Evolutionary conservation across 2,113 vertebrate genomes (phyloP), one percentile per base, ranked within the genome.

Genomic region (Eolophus roseicapilla): DNA sequence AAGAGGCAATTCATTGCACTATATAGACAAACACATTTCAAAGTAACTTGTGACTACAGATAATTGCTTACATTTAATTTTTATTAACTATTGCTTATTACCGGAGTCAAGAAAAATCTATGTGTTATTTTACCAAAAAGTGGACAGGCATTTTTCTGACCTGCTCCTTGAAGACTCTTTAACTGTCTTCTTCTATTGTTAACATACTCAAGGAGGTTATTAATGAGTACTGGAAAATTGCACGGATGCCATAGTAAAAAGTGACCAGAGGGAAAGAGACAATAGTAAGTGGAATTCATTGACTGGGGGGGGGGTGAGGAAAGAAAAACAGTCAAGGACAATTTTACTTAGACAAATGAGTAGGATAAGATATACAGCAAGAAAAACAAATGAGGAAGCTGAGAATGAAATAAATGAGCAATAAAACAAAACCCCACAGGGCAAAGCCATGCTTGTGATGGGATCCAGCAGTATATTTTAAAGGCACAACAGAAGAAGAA

Each of bases 261-360:
- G 80, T 97, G 90, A 82, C 90, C 97, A 97, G 82, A 92, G 84
- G 76, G 24, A 81, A 92, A 85, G 63, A 83, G 75, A 90, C 57
- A 95, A 83, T 12, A 15, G 73, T 90, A 87, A 90, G 86, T 67
- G 73, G 60, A 82, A 76, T 90, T 90, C 74, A 31, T 35, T 76
- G 44, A 52, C 10, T 46, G 73, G 16, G 19, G 44, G 23, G 10
- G 16, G 23, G 23, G 3, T 35, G 62, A 65, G 63, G 65, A 86
- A 91, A 37, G 44, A 77, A 83, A 92, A 97, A 89, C 3, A 68
- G 46, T 76, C 86, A 97, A 97, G 86, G 91, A 95, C 65, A 95
- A 77, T 95, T 95, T 96, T 96, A 85, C 84, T 96, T 95, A 97
- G 96, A 97, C 78, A 97, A 98, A 97, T 75, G 87, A 96, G 65